Evolutionary conservation across 2,888 invertebrate genomes (phyloP).

Genomic region (Zygogramma bicolorata): DNA sequence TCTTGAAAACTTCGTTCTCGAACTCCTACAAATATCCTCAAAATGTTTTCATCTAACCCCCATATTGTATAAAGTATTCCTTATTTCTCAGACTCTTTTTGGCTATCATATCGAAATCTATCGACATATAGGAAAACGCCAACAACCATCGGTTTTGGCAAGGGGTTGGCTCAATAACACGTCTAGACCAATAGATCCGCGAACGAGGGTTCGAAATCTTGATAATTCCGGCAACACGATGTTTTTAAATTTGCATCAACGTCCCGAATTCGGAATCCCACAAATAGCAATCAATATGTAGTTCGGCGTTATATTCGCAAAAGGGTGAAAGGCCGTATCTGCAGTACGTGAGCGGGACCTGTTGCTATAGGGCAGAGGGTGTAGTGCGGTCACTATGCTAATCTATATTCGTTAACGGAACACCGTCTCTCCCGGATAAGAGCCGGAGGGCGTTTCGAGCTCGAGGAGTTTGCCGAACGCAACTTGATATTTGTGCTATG

Average conservation of each 20-base stretch:
- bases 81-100: too few species aligned
- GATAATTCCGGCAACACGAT: neutral
- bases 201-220: neutral
- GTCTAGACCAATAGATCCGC: neutral
- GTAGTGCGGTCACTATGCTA: constrained; percentile 27
- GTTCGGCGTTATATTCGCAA: constrained; percentile 1
- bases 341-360: constrained; percentile 17
- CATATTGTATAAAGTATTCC: too few species aligned
- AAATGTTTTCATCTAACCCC: too few species aligned
- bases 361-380: constrained; percentile 4
- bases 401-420: constrained; percentile 17
- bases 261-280: neutral
- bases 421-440: neutral
- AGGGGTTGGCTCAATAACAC: neutral
- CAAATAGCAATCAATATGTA: constrained; percentile 16
- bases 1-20: too few species aligned
- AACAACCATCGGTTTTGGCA: too few species aligned
- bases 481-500: neutral
- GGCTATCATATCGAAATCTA: too few species aligned
- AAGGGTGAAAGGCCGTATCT: constrained; percentile 8
- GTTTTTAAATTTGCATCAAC: neutral
- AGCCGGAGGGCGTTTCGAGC: neutral
- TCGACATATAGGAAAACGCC: too few species aligned
- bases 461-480: neutral
- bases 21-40: too few species aligned